Percentiles rank a stretch among this genome's conserved stretches.
Evolutionary conservation across 2,113 vertebrate genomes (phyloP).

Genomic region (Protomyctophum bolini): DNA sequence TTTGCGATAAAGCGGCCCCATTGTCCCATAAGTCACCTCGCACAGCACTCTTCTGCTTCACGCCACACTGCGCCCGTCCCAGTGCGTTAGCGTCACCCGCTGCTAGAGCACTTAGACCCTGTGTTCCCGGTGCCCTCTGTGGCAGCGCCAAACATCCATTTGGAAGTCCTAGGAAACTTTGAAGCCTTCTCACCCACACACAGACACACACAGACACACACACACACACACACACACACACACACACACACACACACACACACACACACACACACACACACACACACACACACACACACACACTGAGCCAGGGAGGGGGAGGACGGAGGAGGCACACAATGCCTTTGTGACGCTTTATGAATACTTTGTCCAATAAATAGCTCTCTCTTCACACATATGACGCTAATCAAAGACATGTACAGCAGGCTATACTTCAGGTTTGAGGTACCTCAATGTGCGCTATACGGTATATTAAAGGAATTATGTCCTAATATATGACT

Average conservation of each 20-base stretch:
- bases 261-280: too few relatives aligned
- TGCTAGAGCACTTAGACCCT: conserved; percentile 70
- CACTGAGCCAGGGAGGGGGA: too few relatives aligned
- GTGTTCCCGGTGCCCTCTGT: conserved; percentile 76
- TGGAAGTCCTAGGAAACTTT: conserved; percentile 68
- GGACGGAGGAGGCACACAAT: conserved; percentile 27
- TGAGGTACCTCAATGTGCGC: not conserved
- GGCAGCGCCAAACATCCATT: conserved; percentile 74
- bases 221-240: too few relatives aligned
- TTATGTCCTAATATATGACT: not conserved
- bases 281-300: too few relatives aligned
- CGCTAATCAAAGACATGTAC: conserved; percentile 19
- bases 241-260: too few relatives aligned
- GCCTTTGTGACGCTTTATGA: conserved; percentile 56
- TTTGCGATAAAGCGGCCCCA: conserved; percentile 74
- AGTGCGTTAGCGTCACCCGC: conserved; percentile 62
- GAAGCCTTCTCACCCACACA: conserved; percentile 63
- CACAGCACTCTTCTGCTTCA: conserved; percentile 77
- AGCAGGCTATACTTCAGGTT: not conserved
- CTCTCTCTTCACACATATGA: conserved; percentile 49
- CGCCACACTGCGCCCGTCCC: conserved; percentile 68
- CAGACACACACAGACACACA: not conserved
- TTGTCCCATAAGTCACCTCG: conserved; percentile 80
- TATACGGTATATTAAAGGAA: not conserved
- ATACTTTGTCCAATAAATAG: conserved; percentile 63